These are phyloP conservation scores for Pseudochromis fuscus DNA, from an alignment of 2,797 vertebrate genomes.

Conservation along the genomic window DNA sequence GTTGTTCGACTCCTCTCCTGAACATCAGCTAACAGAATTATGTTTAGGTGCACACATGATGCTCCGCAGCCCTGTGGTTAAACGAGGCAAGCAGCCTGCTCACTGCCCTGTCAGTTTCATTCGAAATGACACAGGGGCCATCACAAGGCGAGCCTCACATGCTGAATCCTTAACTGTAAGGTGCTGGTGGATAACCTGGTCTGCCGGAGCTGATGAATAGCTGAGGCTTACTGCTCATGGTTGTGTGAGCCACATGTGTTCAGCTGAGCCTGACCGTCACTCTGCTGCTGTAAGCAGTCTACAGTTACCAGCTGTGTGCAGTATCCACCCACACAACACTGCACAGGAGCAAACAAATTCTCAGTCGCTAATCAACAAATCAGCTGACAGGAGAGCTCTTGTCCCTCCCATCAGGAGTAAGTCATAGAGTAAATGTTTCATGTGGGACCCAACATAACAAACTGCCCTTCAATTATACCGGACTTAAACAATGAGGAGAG, in stretches of 20 bases:
- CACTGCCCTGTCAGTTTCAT: slow-evolving; percentile 80
- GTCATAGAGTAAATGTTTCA: slow-evolving; percentile 53
- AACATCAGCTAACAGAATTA: slow-evolving; percentile 66
- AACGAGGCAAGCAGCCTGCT: slow-evolving; percentile 62
- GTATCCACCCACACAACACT: slow-evolving; percentile 56
- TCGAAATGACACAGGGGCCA: slow-evolving; percentile 68
- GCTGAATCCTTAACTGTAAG: slow-evolving; percentile 69
- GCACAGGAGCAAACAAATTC: slow-evolving; percentile 47
- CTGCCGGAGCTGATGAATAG: slow-evolving; percentile 60
- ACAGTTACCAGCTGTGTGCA: slow-evolving; percentile 25
- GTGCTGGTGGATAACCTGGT: slow-evolving; percentile 61
- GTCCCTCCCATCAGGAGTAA: slow-evolving; percentile 48
- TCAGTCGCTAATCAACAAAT: slow-evolving; percentile 65
- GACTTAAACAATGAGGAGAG: slow-evolving; percentile 61
- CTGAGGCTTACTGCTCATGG: slow-evolving; percentile 37
- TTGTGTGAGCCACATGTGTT: slow-evolving; percentile 54
- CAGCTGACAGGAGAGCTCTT: slow-evolving; percentile 60
- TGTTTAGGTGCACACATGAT: slow-evolving; percentile 60
- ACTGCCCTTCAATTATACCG: slow-evolving; percentile 69
- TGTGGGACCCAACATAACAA: slow-evolving; percentile 59
- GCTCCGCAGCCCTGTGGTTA: slow-evolving; percentile 59
- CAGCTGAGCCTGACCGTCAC: slow-evolving; percentile 68
- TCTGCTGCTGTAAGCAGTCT: slow-evolving; percentile 61
- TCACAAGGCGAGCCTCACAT: slow-evolving; percentile 46
- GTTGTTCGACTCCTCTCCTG: slow-evolving; percentile 57